Base-by-base conservation (phyloP, 2,113 vertebrate species). In the Corythornis vintsioides region DNA sequence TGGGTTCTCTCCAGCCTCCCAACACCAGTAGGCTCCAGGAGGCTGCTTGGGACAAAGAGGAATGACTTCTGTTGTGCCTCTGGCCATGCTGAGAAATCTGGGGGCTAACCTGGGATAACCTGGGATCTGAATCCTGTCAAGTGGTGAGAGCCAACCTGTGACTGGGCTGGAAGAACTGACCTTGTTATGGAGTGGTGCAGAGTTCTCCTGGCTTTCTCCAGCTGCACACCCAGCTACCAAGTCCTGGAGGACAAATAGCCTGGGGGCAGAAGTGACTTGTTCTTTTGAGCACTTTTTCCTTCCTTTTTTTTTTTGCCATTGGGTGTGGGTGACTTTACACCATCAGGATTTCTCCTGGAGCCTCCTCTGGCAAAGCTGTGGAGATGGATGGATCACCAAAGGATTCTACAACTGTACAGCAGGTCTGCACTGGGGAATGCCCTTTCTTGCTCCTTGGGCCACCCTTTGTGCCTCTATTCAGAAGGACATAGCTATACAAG, bases 371-470 rank as follows among this genome's bases (percentile, higher is more conserved):
- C 50, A 18, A 22, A 79, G 9, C 72, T 15, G 9, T 15, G 28
- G 29, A 28, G 47, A 18, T 5, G 35, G 29, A 8, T 83, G 35
- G 29, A 8, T 83, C 73, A 53, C 35, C 29, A 26, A 21, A n/a
- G 40, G 15, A 3, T 60, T 60, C 43, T 48, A 10, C 21, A 59
- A 17, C 65, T 1, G 0, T 10, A 1, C 5, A 60, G 16, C 47
- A 55, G 28, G 29, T 29, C 57, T 17, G 0, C 0, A 3, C 6
- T 77, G 67, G 28, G 22, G 4, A 81, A 47, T 83, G 4, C 8
- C 64, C 40, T 20, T 13, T 26, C 38, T 47, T 28, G 4, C 4
- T 52, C 47, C 28, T 29, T 2, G 3, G 57, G 7, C 26, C 42
- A 35, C 28, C 67, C 31, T 31, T 26, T 5, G 38, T 70, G 40